Evolutionary conservation across 2,888 invertebrate genomes (phyloP).

Genomic region (Hesperia comma): DNA sequence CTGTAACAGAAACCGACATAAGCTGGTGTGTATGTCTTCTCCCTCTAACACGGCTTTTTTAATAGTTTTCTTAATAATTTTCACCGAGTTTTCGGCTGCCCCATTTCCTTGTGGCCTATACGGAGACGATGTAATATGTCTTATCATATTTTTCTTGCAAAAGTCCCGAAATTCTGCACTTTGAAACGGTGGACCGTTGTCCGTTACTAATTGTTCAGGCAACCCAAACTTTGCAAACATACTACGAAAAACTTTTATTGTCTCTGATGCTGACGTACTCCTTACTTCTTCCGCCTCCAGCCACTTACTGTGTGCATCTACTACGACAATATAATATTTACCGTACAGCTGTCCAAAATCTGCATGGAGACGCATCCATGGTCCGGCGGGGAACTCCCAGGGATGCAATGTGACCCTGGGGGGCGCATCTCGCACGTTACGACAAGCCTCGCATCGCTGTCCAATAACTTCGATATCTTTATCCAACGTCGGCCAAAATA

Average conservation of each 20-base stretch:
- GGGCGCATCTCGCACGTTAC: slow-evolving; percentile 3
- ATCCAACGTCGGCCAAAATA: slow-evolving; percentile 7
- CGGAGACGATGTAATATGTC: slow-evolving; percentile 38
- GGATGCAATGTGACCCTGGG: slow-evolving; percentile 3
- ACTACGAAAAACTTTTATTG: slow-evolving; percentile 32
- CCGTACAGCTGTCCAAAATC: slow-evolving; percentile 1
- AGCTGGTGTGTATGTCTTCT: not conserved
- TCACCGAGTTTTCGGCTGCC: slow-evolving; percentile 41
- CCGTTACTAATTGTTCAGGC: slow-evolving; percentile 39
- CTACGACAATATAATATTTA: slow-evolving; percentile 41
- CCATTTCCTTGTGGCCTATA: slow-evolving; percentile 43
- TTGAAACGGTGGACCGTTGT: slow-evolving; percentile 44
- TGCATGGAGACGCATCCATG: slow-evolving; percentile 4
- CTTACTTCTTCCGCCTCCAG: slow-evolving; percentile 40
- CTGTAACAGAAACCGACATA: slow-evolving; percentile 39
- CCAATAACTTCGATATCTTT: not conserved
- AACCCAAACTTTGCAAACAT: slow-evolving; percentile 43
- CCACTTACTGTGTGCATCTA: slow-evolving; percentile 46
- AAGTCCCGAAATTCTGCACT: slow-evolving; percentile 37
- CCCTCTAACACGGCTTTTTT: slow-evolving; percentile 26
- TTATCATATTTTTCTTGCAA: slow-evolving; percentile 39
- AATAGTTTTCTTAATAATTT: slow-evolving; percentile 37
- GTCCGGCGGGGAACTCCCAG: slow-evolving; percentile 2
- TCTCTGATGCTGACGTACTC: slow-evolving; percentile 23
- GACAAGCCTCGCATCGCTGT: not conserved